phyloP scores from a whole-genome alignment of 2,797 vertebrate species.

The Acipenser oxyrinchus region DNA sequence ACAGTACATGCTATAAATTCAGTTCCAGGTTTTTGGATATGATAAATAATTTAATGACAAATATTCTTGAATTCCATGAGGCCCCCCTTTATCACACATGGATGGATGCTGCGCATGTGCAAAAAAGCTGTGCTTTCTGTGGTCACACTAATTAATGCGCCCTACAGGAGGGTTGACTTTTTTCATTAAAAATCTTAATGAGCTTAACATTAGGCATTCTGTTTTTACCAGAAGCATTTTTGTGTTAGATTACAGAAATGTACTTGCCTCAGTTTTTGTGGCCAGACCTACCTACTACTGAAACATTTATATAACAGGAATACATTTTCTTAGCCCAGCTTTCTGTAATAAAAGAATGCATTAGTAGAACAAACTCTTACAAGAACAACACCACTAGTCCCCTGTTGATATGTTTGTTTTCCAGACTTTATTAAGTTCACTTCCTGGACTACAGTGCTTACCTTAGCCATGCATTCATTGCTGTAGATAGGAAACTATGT shows the following conservation, averaged over 20 bases:
- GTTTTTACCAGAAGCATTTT: slow-evolving; percentile 7
- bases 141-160: slow-evolving; percentile 53
- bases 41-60: slow-evolving; percentile 21
- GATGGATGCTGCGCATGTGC: slow-evolving; percentile 28
- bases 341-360: no score
- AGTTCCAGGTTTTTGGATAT: slow-evolving; percentile 36
- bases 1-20: slow-evolving; percentile 32
- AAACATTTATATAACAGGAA: no score
- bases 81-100: slow-evolving; percentile 24
- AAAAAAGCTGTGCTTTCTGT: slow-evolving; percentile 36
- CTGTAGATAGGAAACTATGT: no score
- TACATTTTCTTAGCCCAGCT: no score
- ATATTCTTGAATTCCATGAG: slow-evolving; percentile 26
- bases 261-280: slow-evolving; percentile 18
- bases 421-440: no score
- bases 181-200: slow-evolving; percentile 21
- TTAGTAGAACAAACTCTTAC: no score
- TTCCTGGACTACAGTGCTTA: no score
- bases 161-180: slow-evolving; percentile 32
- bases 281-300: slow-evolving; percentile 18
- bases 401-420: no score
- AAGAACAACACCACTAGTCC: no score
- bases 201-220: slow-evolving; percentile 26
- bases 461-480: no score
- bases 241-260: slow-evolving; percentile 35